A percentile compares a stretch with the other conserved stretches of the same genome.
Conservation (phyloP, 2,797 vertebrate genomes). For the Moxostoma hubbsi region DNA sequence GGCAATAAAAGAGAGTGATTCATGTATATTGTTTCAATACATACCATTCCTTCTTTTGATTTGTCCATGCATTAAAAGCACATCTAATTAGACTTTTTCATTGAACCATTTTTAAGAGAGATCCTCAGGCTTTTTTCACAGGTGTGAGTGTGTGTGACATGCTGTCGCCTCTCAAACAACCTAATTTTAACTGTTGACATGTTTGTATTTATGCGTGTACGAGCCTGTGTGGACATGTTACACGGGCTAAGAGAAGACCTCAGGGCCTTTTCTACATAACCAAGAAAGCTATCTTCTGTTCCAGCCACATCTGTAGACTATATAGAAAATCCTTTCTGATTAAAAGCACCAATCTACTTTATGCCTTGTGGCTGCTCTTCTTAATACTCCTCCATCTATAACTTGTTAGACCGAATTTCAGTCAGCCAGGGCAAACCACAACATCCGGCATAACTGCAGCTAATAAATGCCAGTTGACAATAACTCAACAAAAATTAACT, state of each 20-base stretch:
- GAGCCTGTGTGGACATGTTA: neutral
- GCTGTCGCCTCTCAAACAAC: neutral
- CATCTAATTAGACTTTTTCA: neutral
- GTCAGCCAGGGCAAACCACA: neutral
- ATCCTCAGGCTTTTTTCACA: neutral
- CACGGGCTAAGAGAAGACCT: neutral
- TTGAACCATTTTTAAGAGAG: neutral
- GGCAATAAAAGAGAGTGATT: neutral
- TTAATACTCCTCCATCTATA: neutral
- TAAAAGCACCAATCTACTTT: neutral
- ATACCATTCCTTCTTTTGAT: neutral
- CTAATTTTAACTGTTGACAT: conserved; percentile 35
- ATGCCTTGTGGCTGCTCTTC: neutral
- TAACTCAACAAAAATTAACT: conserved; percentile 1
- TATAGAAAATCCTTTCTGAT: neutral
- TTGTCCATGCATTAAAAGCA: conserved; percentile 1
- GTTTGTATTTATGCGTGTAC: neutral
- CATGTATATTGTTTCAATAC: conserved; percentile 6
- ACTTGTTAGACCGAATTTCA: too few species aligned
- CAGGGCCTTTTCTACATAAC: neutral
- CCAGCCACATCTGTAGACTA: neutral
- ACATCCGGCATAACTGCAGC: neutral
- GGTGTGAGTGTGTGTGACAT: too few species aligned
- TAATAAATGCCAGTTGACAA: neutral
- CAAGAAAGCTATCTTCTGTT: neutral